phyloP scores from a whole-genome alignment of 2,888 invertebrate species.

The Dastarcus helophoroides region DNA sequence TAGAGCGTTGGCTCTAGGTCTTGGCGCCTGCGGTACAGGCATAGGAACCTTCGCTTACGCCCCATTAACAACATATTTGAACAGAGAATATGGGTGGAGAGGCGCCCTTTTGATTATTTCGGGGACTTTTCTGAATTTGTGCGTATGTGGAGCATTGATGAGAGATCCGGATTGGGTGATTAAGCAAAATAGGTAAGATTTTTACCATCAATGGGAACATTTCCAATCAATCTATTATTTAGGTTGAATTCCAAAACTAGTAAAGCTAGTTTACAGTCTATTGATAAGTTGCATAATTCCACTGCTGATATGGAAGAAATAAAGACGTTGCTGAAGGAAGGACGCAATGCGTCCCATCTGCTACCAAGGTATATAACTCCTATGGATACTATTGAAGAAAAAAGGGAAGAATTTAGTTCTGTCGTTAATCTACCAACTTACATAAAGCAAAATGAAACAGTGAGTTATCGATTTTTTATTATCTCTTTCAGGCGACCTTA shows the following conservation, averaged over 20 bases:
- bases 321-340: slow-evolving; percentile 56
- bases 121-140: slow-evolving; percentile 73
- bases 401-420: slow-evolving; percentile 46
- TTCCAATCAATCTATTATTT: too few relatives aligned
- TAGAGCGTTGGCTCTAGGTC: slow-evolving; percentile 72
- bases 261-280: too few relatives aligned
- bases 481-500: too few relatives aligned
- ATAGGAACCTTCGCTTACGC: slow-evolving; percentile 83
- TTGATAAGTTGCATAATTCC: slow-evolving; percentile 42
- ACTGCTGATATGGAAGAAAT: slow-evolving; percentile 53
- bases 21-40: slow-evolving; percentile 82
- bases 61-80: slow-evolving; percentile 68
- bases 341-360: slow-evolving; percentile 56
- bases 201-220: too few relatives aligned
- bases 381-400: slow-evolving; percentile 38
- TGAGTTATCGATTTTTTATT: too few relatives aligned
- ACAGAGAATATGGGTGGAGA: slow-evolving; percentile 74
- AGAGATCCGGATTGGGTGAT: slow-evolving; percentile 78
- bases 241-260: too few relatives aligned
- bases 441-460: slow-evolving; percentile 56
- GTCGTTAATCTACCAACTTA: slow-evolving; percentile 66
- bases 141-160: slow-evolving; percentile 79
- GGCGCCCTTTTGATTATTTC: slow-evolving; percentile 71
- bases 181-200: slow-evolving; percentile 48
- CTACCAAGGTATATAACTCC: slow-evolving; percentile 45